A percentile compares a stretch with the other conserved stretches of the same genome.
Conservation (phyloP, 2,797 vertebrate species). For the Cuniculus paca region DNA sequence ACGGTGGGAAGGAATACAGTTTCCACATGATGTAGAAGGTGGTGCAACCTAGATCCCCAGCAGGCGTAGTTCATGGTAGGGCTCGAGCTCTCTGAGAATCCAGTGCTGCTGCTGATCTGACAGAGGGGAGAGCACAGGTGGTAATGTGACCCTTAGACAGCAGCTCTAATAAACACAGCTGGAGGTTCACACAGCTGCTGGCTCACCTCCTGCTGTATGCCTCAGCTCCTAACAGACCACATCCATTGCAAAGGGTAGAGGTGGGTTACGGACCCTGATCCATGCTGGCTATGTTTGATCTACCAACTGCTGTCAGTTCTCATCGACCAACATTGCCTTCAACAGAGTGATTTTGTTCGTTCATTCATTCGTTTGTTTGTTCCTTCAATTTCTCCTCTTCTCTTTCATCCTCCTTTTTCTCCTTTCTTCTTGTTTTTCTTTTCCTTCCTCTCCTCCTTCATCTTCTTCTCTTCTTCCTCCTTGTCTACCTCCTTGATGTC, state of each 20-base stretch:
- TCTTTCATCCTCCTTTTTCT: not conserved
- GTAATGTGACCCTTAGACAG: not conserved
- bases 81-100: not conserved
- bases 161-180: not conserved
- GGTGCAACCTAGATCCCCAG: not conserved
- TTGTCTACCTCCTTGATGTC: not conserved
- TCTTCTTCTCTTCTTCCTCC: not conserved
- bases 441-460: not conserved
- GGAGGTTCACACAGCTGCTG: not conserved
- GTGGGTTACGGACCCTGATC: not conserved
- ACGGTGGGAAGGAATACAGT: not conserved
- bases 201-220: not conserved
- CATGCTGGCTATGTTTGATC: not conserved
- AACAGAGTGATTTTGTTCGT: not conserved
- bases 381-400: not conserved
- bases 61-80: not conserved
- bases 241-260: not conserved
- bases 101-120: not conserved
- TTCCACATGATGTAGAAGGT: not conserved
- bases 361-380: not conserved
- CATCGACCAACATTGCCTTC: not conserved
- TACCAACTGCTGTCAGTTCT: not conserved
- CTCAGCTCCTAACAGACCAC: not conserved
- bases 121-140: not conserved
- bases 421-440: not conserved